Evolutionary conservation across 2,888 invertebrate species (phyloP).

Genomic region (Mesorhabditis belari): DNA sequence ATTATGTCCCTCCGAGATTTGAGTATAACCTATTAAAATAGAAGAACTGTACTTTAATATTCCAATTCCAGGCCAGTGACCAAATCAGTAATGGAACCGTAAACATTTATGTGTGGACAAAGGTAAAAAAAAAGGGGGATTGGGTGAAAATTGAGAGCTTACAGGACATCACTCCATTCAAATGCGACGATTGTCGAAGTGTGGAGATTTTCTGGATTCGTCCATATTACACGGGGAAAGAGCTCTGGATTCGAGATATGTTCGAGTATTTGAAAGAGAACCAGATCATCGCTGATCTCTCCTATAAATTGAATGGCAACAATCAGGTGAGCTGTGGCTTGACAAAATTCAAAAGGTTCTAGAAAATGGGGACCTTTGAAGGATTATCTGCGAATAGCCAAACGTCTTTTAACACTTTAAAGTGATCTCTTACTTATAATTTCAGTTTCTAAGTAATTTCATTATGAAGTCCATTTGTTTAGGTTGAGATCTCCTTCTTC

Average conservation of each 20-base stretch:
- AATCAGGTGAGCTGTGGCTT: conserved; percentile 28
- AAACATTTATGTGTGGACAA: not conserved
- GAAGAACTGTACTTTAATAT: too few relatives aligned
- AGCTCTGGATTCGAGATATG: conserved; percentile 29
- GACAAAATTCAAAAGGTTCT: not conserved
- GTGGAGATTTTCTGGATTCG: conserved; percentile 40
- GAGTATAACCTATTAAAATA: too few relatives aligned
- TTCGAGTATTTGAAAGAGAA: conserved; percentile 38
- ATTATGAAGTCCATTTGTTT: too few relatives aligned
- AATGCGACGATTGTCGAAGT: conserved; percentile 41
- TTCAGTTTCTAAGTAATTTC: too few relatives aligned
- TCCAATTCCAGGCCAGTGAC: not conserved
- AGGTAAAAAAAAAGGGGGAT: too few relatives aligned
- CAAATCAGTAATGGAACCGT: not conserved
- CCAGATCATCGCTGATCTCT: conserved; percentile 36
- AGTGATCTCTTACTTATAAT: too few relatives aligned
- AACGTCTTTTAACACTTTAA: too few relatives aligned
- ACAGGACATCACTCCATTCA: conserved; percentile 47
- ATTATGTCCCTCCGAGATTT: too few relatives aligned
- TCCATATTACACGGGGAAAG: conserved; percentile 25
- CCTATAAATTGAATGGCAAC: conserved; percentile 34
- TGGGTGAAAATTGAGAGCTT: too few relatives aligned
- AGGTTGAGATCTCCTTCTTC: not conserved
- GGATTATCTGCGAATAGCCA: too few relatives aligned
- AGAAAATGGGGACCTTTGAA: too few relatives aligned